These are phyloP conservation scores for Timema podura DNA, from an alignment of 2,888 invertebrate species.

Conservation along the genomic window DNA sequence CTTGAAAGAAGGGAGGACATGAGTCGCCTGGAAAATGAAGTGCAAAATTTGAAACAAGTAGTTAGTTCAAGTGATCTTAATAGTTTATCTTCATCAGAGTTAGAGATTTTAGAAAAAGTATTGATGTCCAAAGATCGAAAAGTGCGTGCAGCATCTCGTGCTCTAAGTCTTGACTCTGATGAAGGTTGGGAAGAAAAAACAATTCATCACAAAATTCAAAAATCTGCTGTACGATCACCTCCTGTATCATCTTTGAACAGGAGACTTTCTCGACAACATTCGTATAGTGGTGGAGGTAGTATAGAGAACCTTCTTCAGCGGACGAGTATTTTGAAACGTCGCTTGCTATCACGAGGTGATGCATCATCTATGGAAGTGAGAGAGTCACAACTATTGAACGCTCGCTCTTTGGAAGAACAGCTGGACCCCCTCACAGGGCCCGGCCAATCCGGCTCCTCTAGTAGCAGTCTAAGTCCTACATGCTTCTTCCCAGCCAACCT, in stretches of 20 bases:
- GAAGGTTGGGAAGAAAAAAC: slow-evolving; percentile 4
- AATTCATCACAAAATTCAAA: background rate
- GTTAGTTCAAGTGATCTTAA: slow-evolving; percentile 35
- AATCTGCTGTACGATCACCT: slow-evolving; percentile 11
- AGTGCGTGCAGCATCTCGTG: slow-evolving; percentile 35
- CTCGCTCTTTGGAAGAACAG: slow-evolving; percentile 18
- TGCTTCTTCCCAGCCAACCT: slow-evolving; percentile 7
- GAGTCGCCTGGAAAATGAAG: slow-evolving; percentile 35
- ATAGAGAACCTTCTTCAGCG: slow-evolving; percentile 17
- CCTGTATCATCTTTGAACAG: slow-evolving; percentile 12
- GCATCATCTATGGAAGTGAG: slow-evolving; percentile 2
- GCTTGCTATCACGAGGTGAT: slow-evolving; percentile 1
- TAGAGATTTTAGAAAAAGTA: slow-evolving; percentile 37
- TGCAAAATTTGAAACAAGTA: slow-evolving; percentile 34
- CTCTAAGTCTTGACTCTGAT: slow-evolving; percentile 35
- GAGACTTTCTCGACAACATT: slow-evolving; percentile 18
- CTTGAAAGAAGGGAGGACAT: slow-evolving; percentile 49
- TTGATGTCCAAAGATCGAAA: slow-evolving; percentile 34
- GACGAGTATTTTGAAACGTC: slow-evolving; percentile 16
- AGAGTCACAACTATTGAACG: slow-evolving; percentile 11
- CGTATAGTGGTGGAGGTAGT: slow-evolving; percentile 20
- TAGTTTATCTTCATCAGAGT: slow-evolving; percentile 36
- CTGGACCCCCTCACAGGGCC: background rate
- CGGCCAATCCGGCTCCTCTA: background rate
- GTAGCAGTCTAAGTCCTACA: background rate